A percentile compares a stretch with the other conserved stretches of the same genome.
Conservation (phyloP, 2,888 invertebrate genomes). For the Timandra comae region DNA sequence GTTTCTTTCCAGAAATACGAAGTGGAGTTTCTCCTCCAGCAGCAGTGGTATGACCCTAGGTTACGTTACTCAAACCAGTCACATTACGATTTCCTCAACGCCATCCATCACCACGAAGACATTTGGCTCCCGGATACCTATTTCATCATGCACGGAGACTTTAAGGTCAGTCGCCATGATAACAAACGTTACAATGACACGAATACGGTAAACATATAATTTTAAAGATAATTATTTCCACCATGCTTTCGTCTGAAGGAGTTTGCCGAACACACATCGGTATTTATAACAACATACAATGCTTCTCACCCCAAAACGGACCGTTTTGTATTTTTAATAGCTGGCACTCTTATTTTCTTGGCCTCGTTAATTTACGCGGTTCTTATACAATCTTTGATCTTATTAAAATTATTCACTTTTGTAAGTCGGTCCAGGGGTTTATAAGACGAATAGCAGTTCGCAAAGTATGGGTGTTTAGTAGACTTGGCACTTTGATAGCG, state of each 20-base stretch:
- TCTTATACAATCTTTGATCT: slow-evolving; percentile 14
- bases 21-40: slow-evolving; percentile 94
- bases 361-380: slow-evolving; percentile 25
- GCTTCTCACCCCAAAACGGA: slow-evolving; percentile 47
- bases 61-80: slow-evolving; percentile 92
- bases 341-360: slow-evolving; percentile 43
- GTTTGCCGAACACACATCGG: slow-evolving; percentile 61
- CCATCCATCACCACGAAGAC: slow-evolving; percentile 93
- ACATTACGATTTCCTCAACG: slow-evolving; percentile 91
- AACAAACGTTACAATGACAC: slow-evolving; percentile 5
- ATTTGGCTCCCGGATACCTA: slow-evolving; percentile 97
- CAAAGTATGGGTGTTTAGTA: slow-evolving; percentile 28
- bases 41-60: slow-evolving; percentile 95
- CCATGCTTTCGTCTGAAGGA: slow-evolving; percentile 59
- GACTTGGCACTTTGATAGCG: slow-evolving; percentile 22
- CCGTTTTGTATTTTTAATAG: slow-evolving; percentile 47
- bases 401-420: slow-evolving; percentile 26
- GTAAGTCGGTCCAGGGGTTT: slow-evolving; percentile 34
- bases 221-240: slow-evolving; percentile 51
- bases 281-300: slow-evolving; percentile 57
- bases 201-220: slow-evolving; percentile 30
- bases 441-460: slow-evolving; percentile 28
- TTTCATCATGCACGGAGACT: slow-evolving; percentile 97
- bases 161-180: slow-evolving; percentile 76
- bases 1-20: slow-evolving; percentile 89